phyloP scores from a whole-genome alignment of 2,797 vertebrate species.

The Synaphobranchus kaupii region DNA sequence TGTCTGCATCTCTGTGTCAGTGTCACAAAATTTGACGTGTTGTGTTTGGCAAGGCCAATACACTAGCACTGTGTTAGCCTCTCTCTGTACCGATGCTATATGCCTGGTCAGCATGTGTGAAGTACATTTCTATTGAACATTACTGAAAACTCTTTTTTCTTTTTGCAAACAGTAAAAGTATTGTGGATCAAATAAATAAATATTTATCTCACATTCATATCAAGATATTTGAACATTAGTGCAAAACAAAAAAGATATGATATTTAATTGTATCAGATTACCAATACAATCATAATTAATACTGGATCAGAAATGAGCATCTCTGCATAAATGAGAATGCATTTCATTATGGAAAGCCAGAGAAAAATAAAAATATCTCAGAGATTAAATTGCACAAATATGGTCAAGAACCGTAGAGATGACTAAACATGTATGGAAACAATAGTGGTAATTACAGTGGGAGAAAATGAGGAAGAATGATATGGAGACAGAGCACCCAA shows the following conservation, averaged over 20 bases:
- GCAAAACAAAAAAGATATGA: not conserved
- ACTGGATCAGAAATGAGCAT: not conserved
- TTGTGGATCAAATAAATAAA: not conserved
- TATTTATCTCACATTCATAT: not conserved
- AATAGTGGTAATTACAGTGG: not conserved
- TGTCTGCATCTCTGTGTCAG: not conserved
- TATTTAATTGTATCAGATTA: not conserved
- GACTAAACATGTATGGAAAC: not conserved
- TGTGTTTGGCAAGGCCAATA: not conserved
- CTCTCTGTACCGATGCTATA: not conserved
- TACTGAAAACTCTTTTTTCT: not conserved
- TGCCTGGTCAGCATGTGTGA: not conserved
- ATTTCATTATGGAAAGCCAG: not conserved
- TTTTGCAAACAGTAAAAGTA: not conserved
- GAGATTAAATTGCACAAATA: not conserved
- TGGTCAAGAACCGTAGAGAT: not conserved
- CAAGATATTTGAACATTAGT: not conserved
- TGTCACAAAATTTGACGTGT: not conserved
- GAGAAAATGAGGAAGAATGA: not conserved
- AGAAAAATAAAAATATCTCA: not conserved
- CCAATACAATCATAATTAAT: not conserved
- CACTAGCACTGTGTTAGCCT: not conserved
- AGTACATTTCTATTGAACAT: not conserved
- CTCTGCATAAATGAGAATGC: not conserved
- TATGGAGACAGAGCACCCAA: not conserved